Conservation (phyloP, 2,888 invertebrate genomes). For the Scrobipalpa atriplicella region DNA sequence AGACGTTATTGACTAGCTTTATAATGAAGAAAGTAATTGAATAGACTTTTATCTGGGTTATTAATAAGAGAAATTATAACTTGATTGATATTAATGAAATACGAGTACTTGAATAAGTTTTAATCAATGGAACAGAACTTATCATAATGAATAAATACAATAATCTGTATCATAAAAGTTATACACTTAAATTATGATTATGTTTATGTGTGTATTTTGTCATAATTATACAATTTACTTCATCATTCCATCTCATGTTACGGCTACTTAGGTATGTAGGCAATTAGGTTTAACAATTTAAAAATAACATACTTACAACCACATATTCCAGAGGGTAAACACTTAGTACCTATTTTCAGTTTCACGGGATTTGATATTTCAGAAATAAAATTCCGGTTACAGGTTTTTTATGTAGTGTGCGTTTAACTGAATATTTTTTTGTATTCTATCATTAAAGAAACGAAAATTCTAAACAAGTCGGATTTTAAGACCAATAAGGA, state of each 20-base stretch:
- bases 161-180: background rate
- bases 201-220: background rate
- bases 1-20: background rate
- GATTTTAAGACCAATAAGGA: no score
- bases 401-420: no score
- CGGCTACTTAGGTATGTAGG: background rate
- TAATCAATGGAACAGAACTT: background rate
- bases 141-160: background rate
- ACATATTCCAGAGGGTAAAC: no score
- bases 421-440: no score
- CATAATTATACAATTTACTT: background rate
- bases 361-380: no score
- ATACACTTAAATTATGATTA: no score
- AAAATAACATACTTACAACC: background rate
- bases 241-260: background rate
- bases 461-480: no score
- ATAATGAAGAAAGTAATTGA: constrained; percentile 10
- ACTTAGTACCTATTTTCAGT: no score
- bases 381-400: no score
- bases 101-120: background rate
- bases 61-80: constrained; percentile 13
- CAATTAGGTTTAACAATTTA: background rate
- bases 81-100: constrained; percentile 8
- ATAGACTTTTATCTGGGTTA: background rate
- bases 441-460: no score